A percentile compares a stretch with the other conserved stretches of the same genome.
Evolutionary conservation across 2,888 invertebrate species (phyloP).

Genomic region (Lithophane semibrunnea): DNA sequence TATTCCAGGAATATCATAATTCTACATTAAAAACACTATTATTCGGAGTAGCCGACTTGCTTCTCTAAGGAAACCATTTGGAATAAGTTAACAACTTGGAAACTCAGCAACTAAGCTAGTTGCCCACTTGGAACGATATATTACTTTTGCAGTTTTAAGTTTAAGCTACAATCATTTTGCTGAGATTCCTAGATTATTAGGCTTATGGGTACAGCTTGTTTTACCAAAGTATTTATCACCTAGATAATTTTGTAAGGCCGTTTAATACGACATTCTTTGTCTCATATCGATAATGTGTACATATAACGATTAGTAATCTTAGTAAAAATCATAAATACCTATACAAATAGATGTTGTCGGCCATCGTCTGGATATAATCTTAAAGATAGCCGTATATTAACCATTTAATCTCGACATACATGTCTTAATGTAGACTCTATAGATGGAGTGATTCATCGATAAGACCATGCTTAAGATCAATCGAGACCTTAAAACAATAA

Average conservation of each 20-base stretch:
- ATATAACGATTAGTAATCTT: background rate
- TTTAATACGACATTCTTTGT: background rate
- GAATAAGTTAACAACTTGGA: slow-evolving; percentile 34
- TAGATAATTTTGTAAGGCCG: background rate
- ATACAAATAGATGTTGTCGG: background rate
- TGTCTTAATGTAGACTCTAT: background rate
- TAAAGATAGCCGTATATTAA: background rate
- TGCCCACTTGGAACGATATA: slow-evolving; percentile 30
- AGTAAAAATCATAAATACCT: background rate
- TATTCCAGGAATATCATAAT: slow-evolving; percentile 14
- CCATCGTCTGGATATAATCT: background rate
- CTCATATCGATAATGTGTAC: background rate
- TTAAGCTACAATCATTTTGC: slow-evolving; percentile 3
- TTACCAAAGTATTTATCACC: background rate
- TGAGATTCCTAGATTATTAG: slow-evolving; percentile 7
- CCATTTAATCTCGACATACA: background rate
- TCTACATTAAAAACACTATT: slow-evolving; percentile 22
- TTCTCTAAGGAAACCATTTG: slow-evolving; percentile 27
- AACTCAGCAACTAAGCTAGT: slow-evolving; percentile 37
- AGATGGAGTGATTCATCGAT: background rate
- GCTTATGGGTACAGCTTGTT: background rate
- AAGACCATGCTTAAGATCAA: background rate
- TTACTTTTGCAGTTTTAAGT: slow-evolving; percentile 21
- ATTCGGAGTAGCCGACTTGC: slow-evolving; percentile 33
- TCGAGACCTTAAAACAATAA: background rate